phyloP scores from a whole-genome alignment of 2,797 vertebrate species.

The Crax fasciolata region DNA sequence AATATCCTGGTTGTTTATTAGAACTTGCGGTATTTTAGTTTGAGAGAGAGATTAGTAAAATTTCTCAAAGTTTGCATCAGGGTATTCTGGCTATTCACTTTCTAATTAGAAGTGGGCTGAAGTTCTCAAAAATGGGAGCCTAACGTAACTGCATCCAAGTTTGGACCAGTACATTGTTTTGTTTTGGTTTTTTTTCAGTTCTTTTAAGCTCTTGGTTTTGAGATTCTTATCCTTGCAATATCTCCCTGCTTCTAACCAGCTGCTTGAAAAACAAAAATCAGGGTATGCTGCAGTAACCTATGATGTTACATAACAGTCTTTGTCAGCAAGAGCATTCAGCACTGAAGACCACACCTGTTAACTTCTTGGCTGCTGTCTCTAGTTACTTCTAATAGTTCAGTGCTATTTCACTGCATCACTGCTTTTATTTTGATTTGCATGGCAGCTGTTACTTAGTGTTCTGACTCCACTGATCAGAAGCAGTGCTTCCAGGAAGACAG shows the following conservation, averaged over 20 bases:
- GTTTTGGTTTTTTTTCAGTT: neutral
- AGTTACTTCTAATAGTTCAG: neutral
- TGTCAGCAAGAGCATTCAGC: neutral
- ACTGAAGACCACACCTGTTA: neutral
- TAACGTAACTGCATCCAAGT: neutral
- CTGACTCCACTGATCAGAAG: neutral
- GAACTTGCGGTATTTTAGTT: neutral
- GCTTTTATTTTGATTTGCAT: neutral
- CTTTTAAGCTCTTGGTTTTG: neutral
- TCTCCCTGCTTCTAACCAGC: slow-evolving; percentile 4
- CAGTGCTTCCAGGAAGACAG: neutral
- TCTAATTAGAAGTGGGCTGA: neutral
- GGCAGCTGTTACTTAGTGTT: neutral
- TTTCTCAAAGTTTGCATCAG: neutral
- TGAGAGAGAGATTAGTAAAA: neutral
- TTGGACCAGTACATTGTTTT: neutral
- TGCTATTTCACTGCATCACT: accelerated
- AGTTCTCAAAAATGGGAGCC: neutral
- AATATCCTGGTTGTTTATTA: neutral
- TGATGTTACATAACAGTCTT: neutral
- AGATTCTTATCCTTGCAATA: neutral
- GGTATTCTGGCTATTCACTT: neutral
- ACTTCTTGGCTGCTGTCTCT: neutral
- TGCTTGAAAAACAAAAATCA: neutral
- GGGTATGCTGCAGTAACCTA: neutral